These are phyloP conservation scores for Erebia ligea DNA, from an alignment of 2,888 invertebrate genomes.

Conservation along the genomic window DNA sequence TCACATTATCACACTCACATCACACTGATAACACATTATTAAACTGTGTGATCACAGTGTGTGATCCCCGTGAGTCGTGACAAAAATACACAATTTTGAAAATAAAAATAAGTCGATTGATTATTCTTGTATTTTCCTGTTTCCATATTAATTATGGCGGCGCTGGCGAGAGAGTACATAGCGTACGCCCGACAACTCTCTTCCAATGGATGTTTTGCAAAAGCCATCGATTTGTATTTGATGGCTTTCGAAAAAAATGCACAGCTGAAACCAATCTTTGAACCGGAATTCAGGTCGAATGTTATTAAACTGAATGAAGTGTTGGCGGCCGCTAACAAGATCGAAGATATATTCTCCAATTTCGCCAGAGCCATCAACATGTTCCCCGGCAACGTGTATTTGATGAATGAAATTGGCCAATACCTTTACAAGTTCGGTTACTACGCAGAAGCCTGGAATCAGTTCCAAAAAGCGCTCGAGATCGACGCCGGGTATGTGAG, in stretches of 20 bases:
- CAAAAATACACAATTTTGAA: too few relatives aligned
- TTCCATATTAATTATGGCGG: constrained; percentile 28
- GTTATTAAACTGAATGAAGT: constrained; percentile 55
- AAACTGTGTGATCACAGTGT: too few relatives aligned
- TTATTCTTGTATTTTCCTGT: neutral
- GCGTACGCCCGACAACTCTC: constrained; percentile 54
- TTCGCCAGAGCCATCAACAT: constrained; percentile 55
- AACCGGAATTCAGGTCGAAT: constrained; percentile 58
- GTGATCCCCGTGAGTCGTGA: too few relatives aligned
- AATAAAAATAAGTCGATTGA: neutral
- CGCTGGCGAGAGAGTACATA: constrained; percentile 48
- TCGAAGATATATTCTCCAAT: constrained; percentile 62
- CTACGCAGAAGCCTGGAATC: constrained; percentile 80
- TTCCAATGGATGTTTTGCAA: constrained; percentile 51
- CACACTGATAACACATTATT: too few relatives aligned
- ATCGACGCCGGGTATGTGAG: constrained; percentile 78
- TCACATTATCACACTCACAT: too few relatives aligned
- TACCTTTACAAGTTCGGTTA: constrained; percentile 79
- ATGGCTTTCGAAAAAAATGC: constrained; percentile 58
- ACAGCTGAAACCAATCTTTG: constrained; percentile 48
- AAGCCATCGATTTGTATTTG: constrained; percentile 63
- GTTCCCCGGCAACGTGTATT: constrained; percentile 58
- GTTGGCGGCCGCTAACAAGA: constrained; percentile 49
- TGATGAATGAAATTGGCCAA: constrained; percentile 68
- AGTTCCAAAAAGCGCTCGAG: constrained; percentile 80